Evolutionary conservation across 2,797 vertebrate species (phyloP).

Genomic region (Poecilia velifera): DNA sequence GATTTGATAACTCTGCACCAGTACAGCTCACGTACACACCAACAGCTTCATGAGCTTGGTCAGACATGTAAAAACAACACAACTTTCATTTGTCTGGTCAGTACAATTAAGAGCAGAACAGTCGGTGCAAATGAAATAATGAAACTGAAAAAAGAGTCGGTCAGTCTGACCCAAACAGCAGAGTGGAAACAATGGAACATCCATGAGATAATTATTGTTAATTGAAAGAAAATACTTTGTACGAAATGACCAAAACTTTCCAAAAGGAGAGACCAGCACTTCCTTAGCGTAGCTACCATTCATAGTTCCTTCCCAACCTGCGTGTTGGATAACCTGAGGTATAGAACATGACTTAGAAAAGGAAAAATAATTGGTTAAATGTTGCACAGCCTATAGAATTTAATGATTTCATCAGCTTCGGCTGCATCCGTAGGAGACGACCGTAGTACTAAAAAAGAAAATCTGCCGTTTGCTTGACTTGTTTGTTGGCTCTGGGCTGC

Average conservation of each 20-base stretch:
- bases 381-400: not conserved
- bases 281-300: not conserved
- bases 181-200: not conserved
- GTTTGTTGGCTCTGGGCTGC: slow-evolving; percentile 39
- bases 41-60: too few relatives aligned
- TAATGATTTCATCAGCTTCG: not conserved
- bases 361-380: not conserved
- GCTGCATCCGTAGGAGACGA: slow-evolving; percentile 17
- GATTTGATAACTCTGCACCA: too few relatives aligned
- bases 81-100: too few relatives aligned
- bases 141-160: not conserved
- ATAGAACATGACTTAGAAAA: not conserved
- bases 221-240: not conserved
- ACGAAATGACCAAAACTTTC: not conserved
- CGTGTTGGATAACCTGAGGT: not conserved
- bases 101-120: too few relatives aligned
- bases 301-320: not conserved
- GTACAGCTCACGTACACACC: too few relatives aligned
- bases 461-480: slow-evolving; percentile 51
- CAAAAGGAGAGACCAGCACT: not conserved
- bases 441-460: slow-evolving; percentile 16
- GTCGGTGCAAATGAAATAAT: too few relatives aligned
- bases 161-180: not conserved
- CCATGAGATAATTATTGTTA: not conserved
- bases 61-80: too few relatives aligned